Evolutionary conservation across 2,888 invertebrate genomes (phyloP).

Genomic region (Junonia oenone): DNA sequence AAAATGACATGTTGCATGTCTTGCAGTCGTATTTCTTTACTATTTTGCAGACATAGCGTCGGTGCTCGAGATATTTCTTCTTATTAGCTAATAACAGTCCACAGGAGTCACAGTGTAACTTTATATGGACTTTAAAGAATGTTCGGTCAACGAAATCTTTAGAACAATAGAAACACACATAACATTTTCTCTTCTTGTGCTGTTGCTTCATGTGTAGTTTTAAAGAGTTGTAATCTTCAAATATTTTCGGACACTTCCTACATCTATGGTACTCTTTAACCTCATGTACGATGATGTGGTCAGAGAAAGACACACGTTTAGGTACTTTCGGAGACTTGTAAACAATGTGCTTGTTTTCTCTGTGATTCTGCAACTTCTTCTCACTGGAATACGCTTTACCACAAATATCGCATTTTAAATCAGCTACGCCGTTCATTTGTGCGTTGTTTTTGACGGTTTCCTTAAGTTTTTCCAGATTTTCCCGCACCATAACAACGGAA

Average conservation of each 20-base stretch:
- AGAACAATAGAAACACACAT: conserved; percentile 63
- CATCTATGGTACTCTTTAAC: conserved; percentile 61
- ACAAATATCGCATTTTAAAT: conserved; percentile 57
- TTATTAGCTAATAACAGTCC: conserved; percentile 43
- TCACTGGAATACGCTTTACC: conserved; percentile 51
- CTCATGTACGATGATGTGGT: conserved; percentile 60
- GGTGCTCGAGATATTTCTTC: conserved; percentile 45
- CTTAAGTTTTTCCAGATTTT: conserved; percentile 44
- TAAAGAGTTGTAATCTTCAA: conserved; percentile 47
- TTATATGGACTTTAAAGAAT: conserved; percentile 66
- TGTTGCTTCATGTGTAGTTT: conserved; percentile 49
- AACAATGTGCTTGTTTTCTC: conserved; percentile 56
- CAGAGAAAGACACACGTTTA: conserved; percentile 63
- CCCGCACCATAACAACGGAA: conserved; percentile 40
- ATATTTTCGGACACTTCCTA: conserved; percentile 60
- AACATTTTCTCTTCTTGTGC: conserved; percentile 65
- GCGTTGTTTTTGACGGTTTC: conserved; percentile 27
- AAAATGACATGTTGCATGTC: conserved; percentile 46
- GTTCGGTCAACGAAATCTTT: conserved; percentile 59
- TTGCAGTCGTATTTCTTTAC: conserved; percentile 51
- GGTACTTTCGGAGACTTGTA: conserved; percentile 44
- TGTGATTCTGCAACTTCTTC: conserved; percentile 54
- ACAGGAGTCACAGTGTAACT: conserved; percentile 61
- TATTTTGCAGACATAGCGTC: conserved; percentile 44
- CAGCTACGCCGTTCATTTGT: conserved; percentile 19